Conservation (phyloP, 2,113 vertebrate species). For the Thymallus thymallus region DNA sequence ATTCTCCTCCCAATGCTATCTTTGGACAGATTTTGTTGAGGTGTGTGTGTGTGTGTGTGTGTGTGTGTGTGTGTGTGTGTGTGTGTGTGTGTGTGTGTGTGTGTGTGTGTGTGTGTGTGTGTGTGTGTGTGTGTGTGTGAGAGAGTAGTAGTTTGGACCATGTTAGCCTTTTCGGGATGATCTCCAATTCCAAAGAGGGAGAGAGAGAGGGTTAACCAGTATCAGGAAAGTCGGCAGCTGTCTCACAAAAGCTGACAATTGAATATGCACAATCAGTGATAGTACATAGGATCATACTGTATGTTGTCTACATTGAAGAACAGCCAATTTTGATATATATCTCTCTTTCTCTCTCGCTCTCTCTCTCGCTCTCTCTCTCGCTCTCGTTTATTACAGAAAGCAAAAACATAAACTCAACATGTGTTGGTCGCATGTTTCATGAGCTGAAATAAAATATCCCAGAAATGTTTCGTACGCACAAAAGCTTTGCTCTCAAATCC, state of each 20-base stretch:
- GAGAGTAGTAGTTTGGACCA: constrained; percentile 2
- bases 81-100: not conserved
- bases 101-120: constrained; percentile 6
- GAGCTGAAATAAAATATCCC: too few species aligned
- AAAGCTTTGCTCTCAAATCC: too few species aligned
- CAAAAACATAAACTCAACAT: too few species aligned
- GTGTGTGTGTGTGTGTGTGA: constrained; percentile 23
- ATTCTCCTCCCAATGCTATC: not conserved
- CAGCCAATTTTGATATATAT: not conserved
- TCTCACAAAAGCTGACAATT: too few species aligned
- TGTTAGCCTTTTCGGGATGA: not conserved
- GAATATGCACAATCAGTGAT: too few species aligned
- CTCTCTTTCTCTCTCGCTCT: too few species aligned
- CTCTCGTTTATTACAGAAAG: not conserved
- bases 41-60: not conserved
- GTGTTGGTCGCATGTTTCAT: too few species aligned
- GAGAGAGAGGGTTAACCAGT: not conserved
- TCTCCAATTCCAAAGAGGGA: constrained; percentile 1
- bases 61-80: not conserved
- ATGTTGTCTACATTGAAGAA: not conserved
- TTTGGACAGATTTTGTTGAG: not conserved
- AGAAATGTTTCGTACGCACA: too few species aligned
- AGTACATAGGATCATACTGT: too few species aligned
- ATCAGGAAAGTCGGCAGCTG: too few species aligned
- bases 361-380: too few species aligned